Conservation (phyloP, 2,888 invertebrate species). For the Brenthis hecate region DNA sequence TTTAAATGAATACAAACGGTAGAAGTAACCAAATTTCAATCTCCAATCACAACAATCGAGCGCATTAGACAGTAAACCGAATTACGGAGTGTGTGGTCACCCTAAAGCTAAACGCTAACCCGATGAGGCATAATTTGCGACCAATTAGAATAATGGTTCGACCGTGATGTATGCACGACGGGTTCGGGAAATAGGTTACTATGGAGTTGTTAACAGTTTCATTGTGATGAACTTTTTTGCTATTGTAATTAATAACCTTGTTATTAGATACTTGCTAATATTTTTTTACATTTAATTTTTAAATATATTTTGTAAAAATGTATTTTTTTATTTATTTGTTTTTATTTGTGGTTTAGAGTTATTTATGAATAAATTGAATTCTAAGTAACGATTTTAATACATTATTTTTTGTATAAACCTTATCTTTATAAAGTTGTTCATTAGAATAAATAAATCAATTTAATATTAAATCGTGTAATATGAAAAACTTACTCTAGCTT, state of each 20-base stretch:
- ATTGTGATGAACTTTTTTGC: neutral
- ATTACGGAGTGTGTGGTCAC: conserved; percentile 56
- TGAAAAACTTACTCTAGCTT: too few relatives aligned
- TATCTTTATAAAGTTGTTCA: too few relatives aligned
- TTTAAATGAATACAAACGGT: conserved; percentile 15
- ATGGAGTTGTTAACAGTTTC: conserved; percentile 46
- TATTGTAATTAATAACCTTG: neutral
- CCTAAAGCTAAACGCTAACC: conserved; percentile 74
- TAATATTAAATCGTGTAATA: too few relatives aligned
- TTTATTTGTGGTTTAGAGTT: too few relatives aligned
- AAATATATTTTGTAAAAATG: too few relatives aligned
- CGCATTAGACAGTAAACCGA: conserved; percentile 64
- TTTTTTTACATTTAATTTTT: neutral
- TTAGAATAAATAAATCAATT: too few relatives aligned
- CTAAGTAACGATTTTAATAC: too few relatives aligned
- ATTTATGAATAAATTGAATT: too few relatives aligned
- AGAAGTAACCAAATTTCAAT: conserved; percentile 47
- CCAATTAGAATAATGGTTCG: conserved; percentile 82
- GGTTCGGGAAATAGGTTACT: conserved; percentile 45
- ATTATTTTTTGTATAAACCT: too few relatives aligned
- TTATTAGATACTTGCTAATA: neutral
- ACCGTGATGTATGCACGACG: conserved; percentile 78
- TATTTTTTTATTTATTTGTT: too few relatives aligned
- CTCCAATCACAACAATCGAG: conserved; percentile 54
- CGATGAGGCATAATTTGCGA: conserved; percentile 82